Evolutionary conservation across 2,888 invertebrate species (phyloP).

Genomic region (Leptopilina myrica): DNA sequence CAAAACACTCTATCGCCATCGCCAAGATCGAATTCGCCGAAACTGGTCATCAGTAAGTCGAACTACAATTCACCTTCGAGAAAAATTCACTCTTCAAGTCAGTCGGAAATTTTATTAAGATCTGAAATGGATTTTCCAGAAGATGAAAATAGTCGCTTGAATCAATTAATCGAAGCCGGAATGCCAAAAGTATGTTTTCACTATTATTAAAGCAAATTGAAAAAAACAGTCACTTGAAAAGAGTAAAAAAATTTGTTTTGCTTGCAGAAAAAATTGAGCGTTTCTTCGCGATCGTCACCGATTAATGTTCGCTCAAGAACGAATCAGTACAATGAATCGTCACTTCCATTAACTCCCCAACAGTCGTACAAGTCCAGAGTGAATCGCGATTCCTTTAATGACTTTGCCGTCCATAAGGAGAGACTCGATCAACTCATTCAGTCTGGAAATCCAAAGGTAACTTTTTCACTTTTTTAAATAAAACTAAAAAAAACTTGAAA

Average conservation of each 20-base stretch:
- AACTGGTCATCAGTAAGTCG: slow-evolving; percentile 21
- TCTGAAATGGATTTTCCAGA: slow-evolving; percentile 63
- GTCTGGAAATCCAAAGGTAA: slow-evolving; percentile 80
- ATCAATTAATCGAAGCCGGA: slow-evolving; percentile 81
- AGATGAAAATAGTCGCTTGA: slow-evolving; percentile 81
- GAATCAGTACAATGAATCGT: slow-evolving; percentile 1
- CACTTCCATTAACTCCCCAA: slow-evolving; percentile 19
- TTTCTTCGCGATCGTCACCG: slow-evolving; percentile 29
- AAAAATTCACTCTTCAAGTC: slow-evolving; percentile 16
- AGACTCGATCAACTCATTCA: slow-evolving; percentile 83
- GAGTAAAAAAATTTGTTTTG: too few relatives aligned
- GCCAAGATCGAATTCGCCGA: slow-evolving; percentile 26
- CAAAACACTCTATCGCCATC: slow-evolving; percentile 26
- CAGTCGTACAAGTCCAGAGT: background rate
- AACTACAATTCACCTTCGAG: slow-evolving; percentile 27
- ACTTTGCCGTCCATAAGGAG: slow-evolving; percentile 77
- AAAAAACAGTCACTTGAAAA: too few relatives aligned
- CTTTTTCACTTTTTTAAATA: background rate
- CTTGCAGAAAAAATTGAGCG: slow-evolving; percentile 19
- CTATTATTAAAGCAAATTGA: too few relatives aligned
- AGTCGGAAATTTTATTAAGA: slow-evolving; percentile 19
- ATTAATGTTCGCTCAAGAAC: slow-evolving; percentile 20
- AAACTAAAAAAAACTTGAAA: background rate
- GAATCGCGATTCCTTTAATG: slow-evolving; percentile 5
- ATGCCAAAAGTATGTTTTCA: slow-evolving; percentile 79